phyloP scores from a whole-genome alignment of 2,888 invertebrate genomes.

The Eulithis testata region DNA sequence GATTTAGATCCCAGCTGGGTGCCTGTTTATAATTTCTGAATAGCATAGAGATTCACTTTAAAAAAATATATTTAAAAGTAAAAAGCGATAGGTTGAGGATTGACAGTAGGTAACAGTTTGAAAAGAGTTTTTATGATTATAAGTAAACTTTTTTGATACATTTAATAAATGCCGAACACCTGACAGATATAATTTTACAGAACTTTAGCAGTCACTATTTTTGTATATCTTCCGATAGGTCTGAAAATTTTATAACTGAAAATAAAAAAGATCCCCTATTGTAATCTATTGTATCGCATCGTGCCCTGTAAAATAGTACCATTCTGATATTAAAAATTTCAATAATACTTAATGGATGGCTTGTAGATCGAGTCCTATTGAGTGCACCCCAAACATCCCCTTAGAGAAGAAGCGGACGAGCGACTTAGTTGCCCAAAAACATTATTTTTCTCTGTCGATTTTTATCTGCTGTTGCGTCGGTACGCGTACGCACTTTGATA shows the following conservation, averaged over 20 bases:
- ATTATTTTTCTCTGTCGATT: too few relatives aligned
- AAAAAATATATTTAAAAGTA: constrained; percentile 60
- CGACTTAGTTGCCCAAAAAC: too few relatives aligned
- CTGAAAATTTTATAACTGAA: too few relatives aligned
- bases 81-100: constrained; percentile 54
- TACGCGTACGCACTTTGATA: too few relatives aligned
- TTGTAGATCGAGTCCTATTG: constrained; percentile 71
- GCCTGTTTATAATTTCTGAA: constrained; percentile 64
- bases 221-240: too few relatives aligned
- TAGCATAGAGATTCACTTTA: constrained; percentile 61
- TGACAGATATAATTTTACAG: neutral
- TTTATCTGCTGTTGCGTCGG: too few relatives aligned
- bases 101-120: constrained; percentile 20
- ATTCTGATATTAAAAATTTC: constrained; percentile 85
- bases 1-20: constrained; percentile 64
- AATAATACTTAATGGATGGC: constrained; percentile 85
- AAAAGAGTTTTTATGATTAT: constrained; percentile 7
- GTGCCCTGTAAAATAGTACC: constrained; percentile 2
- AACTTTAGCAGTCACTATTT: too few relatives aligned
- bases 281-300: constrained; percentile 14
- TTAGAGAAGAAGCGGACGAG: too few relatives aligned
- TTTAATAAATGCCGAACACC: neutral
- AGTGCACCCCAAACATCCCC: constrained; percentile 64
- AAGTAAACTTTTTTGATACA: neutral
- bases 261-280: neutral